These are phyloP conservation scores for Turdus rufiventris DNA, from an alignment of 2,113 vertebrate genomes.

Conservation along the genomic window DNA sequence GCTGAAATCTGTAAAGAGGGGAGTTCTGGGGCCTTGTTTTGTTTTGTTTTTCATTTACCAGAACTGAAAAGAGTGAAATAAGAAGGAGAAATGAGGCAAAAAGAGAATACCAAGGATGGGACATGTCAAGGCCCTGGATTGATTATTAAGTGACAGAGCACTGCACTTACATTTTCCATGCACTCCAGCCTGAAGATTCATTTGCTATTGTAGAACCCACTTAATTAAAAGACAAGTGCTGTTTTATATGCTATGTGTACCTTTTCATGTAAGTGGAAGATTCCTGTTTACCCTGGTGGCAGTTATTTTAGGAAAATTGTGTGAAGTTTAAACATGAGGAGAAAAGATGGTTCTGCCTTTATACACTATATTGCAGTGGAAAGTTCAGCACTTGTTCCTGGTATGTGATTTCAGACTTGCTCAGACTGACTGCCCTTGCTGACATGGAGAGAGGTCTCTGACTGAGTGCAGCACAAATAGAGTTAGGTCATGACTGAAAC, in stretches of 20 bases:
- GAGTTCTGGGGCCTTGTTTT: not conserved
- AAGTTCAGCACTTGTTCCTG: not conserved
- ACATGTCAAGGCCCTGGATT: not conserved
- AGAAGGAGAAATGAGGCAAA: not conserved
- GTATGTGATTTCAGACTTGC: not conserved
- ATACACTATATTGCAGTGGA: not conserved
- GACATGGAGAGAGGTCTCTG: not conserved
- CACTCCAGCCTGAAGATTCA: not conserved
- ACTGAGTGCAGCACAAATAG: fast-evolving
- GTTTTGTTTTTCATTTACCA: not conserved
- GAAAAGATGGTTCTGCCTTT: not conserved
- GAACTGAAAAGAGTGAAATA: not conserved
- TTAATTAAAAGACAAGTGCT: not conserved
- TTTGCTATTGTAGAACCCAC: not conserved
- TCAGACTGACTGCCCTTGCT: not conserved
- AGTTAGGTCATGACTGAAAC: not conserved
- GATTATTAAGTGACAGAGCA: not conserved
- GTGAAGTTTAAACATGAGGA: not conserved
- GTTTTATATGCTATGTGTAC: not conserved
- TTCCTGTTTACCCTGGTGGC: not conserved
- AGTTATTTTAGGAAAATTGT: not conserved
- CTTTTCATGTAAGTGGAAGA: not conserved
- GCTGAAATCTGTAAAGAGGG: not conserved
- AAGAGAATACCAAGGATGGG: not conserved
- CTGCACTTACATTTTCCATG: not conserved